Evolutionary conservation across 2,113 vertebrate genomes (phyloP).

Genomic region (Choloepus hoffmanni): DNA sequence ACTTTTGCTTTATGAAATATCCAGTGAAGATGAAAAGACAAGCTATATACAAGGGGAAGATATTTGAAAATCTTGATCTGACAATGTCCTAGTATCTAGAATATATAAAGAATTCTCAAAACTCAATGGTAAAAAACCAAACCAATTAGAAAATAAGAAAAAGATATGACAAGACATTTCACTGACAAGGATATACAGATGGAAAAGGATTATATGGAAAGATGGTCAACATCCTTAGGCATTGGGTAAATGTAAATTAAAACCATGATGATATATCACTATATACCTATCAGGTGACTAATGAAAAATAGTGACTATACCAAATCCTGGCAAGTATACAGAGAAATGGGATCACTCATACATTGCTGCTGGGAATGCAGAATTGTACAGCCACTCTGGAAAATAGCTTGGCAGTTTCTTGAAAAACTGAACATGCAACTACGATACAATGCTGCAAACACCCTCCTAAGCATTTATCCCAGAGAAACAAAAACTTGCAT

Average conservation of each 20-base stretch:
- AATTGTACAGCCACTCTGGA: not conserved
- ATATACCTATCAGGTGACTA: not conserved
- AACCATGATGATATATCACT: not conserved
- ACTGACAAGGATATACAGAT: too few species aligned
- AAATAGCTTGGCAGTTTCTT: not conserved
- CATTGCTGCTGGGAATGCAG: not conserved
- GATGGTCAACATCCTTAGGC: not conserved
- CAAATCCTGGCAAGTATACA: not conserved
- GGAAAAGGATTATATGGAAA: not conserved
- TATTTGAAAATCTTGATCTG: not conserved
- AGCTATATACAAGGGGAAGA: not conserved
- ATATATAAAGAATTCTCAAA: not conserved
- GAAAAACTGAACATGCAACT: not conserved
- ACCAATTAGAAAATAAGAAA: too few species aligned
- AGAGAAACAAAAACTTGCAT: not conserved
- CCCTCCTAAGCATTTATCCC: not conserved
- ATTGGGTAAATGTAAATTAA: not conserved
- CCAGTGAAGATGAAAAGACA: not conserved
- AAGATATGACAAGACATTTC: too few species aligned
- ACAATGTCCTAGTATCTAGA: not conserved
- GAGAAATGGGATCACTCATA: not conserved
- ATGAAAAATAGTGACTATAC: not conserved
- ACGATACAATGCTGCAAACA: not conserved
- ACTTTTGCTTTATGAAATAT: not conserved
- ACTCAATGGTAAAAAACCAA: too few species aligned